Evolutionary conservation across 2,113 vertebrate genomes (phyloP), one percentile per base, ranked within the genome.

Genomic region (Phyllopteryx taeniolatus): DNA sequence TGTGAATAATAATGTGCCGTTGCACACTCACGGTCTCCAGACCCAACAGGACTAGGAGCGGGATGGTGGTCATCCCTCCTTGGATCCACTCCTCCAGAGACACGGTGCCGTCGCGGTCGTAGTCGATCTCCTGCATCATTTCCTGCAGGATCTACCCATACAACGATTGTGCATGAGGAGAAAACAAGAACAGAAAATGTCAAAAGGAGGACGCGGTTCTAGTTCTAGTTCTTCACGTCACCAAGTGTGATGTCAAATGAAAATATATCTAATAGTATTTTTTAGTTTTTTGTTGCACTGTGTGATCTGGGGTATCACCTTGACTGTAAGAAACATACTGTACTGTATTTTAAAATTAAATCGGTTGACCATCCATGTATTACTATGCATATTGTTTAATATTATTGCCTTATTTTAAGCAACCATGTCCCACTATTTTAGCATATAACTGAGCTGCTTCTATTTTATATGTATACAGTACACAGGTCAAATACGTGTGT

Each of bases 41-140:
- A 3, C 96, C 96, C 67, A 98, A 90, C 8, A 98, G 92, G 2
- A 98, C 97, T 27, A 98, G 91, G 20, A 98, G 93, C 0, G 97
- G 97, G 74, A 98, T 98, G 13, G 96, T 98, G 4, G 96, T 98
- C 95, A 98, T 95, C 69, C 97, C 96, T 10, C 97, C 97, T 82
- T 98, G 96, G 75, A 98, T 96, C 97, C 97, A 98, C 73, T 98
- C 97, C 75, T 95, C 92, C 74, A 98, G 85, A 4, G 97, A 96
- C 63, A 98, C 96, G 0, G 94, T 96, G 22, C 96, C 97, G 43
- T 98, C 96, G 19, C 90, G 94, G 70, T 98, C 95, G 17, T 98
- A 98, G 86, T 98, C 97, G 53, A 98, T 98, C 90, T 98, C 96
- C 80, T 93, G 94, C 97, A 98, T 98, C 97, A 98, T 98, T 83